Evolutionary conservation across 2,797 vertebrate species (phyloP).

Genomic region (Gadopsis marmoratus): DNA sequence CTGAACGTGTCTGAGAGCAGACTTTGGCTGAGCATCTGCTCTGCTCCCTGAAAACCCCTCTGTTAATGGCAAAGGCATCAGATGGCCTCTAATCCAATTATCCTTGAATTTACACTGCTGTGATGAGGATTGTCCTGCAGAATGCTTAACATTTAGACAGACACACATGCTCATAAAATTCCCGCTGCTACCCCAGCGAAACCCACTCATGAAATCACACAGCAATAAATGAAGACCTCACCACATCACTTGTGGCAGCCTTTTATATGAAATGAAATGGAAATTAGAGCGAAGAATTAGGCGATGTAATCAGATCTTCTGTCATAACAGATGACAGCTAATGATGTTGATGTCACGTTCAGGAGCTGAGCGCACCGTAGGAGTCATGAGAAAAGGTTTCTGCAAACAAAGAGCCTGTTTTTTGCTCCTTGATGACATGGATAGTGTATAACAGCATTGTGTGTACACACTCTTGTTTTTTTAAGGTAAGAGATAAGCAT

Average conservation of each 20-base stretch:
- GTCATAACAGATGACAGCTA: slow-evolving; percentile 42
- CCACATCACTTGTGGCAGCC: slow-evolving; percentile 18
- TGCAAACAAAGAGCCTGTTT: slow-evolving; percentile 15
- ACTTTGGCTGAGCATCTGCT: not conserved
- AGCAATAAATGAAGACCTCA: slow-evolving; percentile 31
- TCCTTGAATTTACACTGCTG: slow-evolving; percentile 47
- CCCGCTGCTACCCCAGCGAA: slow-evolving; percentile 14
- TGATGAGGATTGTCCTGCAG: slow-evolving; percentile 40
- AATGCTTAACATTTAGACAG: slow-evolving; percentile 45
- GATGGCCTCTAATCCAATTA: slow-evolving; percentile 53
- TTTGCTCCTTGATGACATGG: not conserved
- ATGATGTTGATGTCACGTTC: slow-evolving; percentile 11
- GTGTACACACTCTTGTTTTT: not conserved
- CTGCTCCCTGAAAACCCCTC: slow-evolving; percentile 16
- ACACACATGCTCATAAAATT: slow-evolving; percentile 4
- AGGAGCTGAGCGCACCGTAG: not conserved
- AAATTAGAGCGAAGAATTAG: slow-evolving; percentile 37
- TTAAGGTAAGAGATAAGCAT: not conserved
- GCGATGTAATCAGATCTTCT: slow-evolving; percentile 33
- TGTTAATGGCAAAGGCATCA: slow-evolving; percentile 35
- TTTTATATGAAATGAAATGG: slow-evolving; percentile 36
- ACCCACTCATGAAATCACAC: slow-evolving; percentile 35
- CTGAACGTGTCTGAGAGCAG: slow-evolving; percentile 10
- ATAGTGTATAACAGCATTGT: not conserved
- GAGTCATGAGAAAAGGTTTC: slow-evolving; percentile 6